Evolutionary conservation across 2,888 invertebrate species (phyloP), one percentile per base, ranked within the genome.

Genomic region (Drosophila neonasuta): DNA sequence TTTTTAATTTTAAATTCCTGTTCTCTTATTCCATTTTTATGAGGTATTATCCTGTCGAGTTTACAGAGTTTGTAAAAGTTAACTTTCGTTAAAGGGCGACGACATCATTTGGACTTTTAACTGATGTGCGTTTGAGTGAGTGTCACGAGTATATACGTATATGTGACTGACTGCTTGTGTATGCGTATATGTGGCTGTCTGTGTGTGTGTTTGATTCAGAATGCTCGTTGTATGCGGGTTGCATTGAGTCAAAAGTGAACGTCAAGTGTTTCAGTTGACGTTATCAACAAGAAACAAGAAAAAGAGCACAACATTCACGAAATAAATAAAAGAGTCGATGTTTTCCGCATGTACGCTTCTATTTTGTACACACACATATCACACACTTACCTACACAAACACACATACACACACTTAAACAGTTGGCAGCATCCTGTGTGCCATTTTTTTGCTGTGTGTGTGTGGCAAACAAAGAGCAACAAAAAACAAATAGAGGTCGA

Each of bases 261-360:
- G 57, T 74, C 77, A 75, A 75, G 74, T 77, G 77, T 73, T 77
- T 75, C 70, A 58, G 60, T 75, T 75, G 77, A 75, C 73, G 59
- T 64, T 52, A 73, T 61, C 61, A 61, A 54, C 65, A 65, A 73
- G 65, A 68, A 64, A 63, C 62, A 71, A 59, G 63, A 73, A 77
- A 65, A 73, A 55, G 46, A 55, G 46, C 58, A 71, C 55, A 41
- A 49, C 4, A 44, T 20, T 49, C 63, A 13, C 24, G 39, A 63
- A 62, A 63, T 63, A 63, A 63, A 63, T 57, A 58, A 58, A 45
- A 63, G 63, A 45, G 49, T 62, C 46, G 42, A 56, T 32, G 57
- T 63, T 63, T 58, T 63, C 63, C 36, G 58, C 62, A 55, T 61
- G 55, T 42, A 32, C 55, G 61, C 61, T 15, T 36, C 29, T 39